Evolutionary conservation across 2,797 vertebrate species (phyloP).

Genomic region (Chaetodon trifasciatus): DNA sequence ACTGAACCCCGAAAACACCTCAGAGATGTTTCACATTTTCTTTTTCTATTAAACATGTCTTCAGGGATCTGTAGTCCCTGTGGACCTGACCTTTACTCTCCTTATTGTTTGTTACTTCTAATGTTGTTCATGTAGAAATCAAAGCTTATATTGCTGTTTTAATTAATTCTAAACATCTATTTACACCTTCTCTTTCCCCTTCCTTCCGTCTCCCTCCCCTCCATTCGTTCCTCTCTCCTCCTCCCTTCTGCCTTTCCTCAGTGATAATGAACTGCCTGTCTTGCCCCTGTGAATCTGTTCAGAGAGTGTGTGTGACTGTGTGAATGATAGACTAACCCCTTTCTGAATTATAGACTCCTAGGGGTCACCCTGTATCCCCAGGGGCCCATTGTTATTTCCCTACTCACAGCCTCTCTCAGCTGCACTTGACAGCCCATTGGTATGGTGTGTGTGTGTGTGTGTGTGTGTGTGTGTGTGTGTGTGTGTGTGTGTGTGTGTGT

Average conservation of each 20-base stretch:
- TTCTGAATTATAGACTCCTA: slow-evolving; percentile 98
- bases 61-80: background rate
- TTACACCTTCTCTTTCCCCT: slow-evolving; percentile 14
- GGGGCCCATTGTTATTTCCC: slow-evolving; percentile 90
- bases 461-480: slow-evolving; percentile 41
- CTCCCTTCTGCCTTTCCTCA: slow-evolving; percentile 3
- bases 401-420: slow-evolving; percentile 93
- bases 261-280: slow-evolving; percentile 68
- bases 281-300: slow-evolving; percentile 58
- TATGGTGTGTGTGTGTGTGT: slow-evolving; percentile 61
- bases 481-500: slow-evolving; percentile 33
- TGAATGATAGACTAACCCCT: slow-evolving; percentile 93
- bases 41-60: background rate
- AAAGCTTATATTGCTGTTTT: slow-evolving; percentile 15
- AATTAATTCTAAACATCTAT: slow-evolving; percentile 15
- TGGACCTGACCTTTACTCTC: slow-evolving; percentile 6
- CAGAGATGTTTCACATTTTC: background rate
- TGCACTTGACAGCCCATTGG: slow-evolving; percentile 88
- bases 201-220: background rate
- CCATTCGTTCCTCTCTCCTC: background rate
- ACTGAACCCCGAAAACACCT: background rate
- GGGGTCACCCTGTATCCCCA: slow-evolving; percentile 92
- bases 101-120: background rate
- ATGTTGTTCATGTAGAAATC: slow-evolving; percentile 14
- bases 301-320: slow-evolving; percentile 52